phyloP scores from a whole-genome alignment of 2,113 vertebrate species.

The Vombatus ursinus region DNA sequence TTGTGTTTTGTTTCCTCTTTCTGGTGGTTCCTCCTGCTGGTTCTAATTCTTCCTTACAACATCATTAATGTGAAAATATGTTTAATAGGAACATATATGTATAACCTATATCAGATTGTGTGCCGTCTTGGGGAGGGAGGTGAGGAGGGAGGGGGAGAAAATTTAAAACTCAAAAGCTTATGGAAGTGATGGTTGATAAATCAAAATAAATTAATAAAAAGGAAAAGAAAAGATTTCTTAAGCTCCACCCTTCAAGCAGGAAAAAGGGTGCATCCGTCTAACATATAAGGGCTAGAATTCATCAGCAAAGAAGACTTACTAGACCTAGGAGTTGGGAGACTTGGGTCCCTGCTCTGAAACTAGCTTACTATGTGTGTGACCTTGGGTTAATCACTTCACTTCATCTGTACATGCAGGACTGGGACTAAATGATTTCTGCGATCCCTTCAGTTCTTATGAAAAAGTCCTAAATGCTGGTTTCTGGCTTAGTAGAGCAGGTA shows the following conservation, averaged over 20 bases:
- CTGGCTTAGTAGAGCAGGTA: not conserved
- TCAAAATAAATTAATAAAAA: too few species aligned
- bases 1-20: too few species aligned
- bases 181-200: too few species aligned
- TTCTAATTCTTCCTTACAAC: too few species aligned
- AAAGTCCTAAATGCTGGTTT: not conserved
- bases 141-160: too few species aligned
- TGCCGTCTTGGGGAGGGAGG: too few species aligned
- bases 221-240: not conserved
- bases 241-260: not conserved
- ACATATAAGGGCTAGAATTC: not conserved
- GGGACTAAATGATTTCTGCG: not conserved
- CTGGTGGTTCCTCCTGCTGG: too few species aligned
- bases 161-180: too few species aligned
- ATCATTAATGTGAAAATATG: too few species aligned
- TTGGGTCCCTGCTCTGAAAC: not conserved
- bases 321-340: not conserved
- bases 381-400: not conserved
- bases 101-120: too few species aligned
- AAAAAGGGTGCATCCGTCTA: not conserved
- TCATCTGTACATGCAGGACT: not conserved
- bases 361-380: not conserved
- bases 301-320: not conserved
- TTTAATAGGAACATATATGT: too few species aligned
- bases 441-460: not conserved